Base-by-base conservation (phyloP, 1,140 invertebrate genomes). In the Globodera rostochiensis region DNA sequence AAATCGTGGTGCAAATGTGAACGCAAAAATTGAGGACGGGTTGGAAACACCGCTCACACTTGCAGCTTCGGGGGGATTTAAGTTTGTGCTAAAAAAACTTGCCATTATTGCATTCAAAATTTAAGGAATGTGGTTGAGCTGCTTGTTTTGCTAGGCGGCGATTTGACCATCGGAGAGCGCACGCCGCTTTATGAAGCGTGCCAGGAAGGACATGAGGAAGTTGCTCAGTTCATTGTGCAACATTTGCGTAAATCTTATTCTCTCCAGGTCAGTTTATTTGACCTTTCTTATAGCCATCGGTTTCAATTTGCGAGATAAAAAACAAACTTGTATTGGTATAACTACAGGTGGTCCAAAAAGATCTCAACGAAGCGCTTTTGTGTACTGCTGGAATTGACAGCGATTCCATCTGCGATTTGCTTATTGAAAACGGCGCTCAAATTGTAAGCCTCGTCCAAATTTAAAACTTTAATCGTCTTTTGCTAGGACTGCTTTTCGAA, bases 161-260 rank as follows among this genome's bases (percentile, higher is more conserved):
- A 98, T 91, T 94, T 97, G 47, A 96, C 98, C 90, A 91, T 97
- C 5, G 97, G 97, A 13, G 96, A 96, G 21, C 97, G 95, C 64
- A 98, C 97, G 15, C 97, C 97, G 0, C 91, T 99, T 0, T 98
- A 98, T 96, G 97, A 99, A 91, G 96, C 97, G 36, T 94, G 96
- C 1, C 97, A 98, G 91, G 86, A 88, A 78, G 79, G 84, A 64
- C 86, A 89, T 74, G 45, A 69, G 67, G 84, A 86, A 71, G 86
- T 85, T n/a, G 86, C 69, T 19, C 69, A 85, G 8, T 87, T 76
- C 36, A 87, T 84, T 69, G 69, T 85, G 7, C 49, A 82, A 36
- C 45, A 80, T 5, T 74, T 85, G 69, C 36, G 85, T 13, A 60
- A 85, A 69, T 67, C 36, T 47, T 25, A 67, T 21, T 13, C 74